Base-by-base conservation (phyloP, 2,113 vertebrate genomes). In the Delphinus delphis region DNA sequence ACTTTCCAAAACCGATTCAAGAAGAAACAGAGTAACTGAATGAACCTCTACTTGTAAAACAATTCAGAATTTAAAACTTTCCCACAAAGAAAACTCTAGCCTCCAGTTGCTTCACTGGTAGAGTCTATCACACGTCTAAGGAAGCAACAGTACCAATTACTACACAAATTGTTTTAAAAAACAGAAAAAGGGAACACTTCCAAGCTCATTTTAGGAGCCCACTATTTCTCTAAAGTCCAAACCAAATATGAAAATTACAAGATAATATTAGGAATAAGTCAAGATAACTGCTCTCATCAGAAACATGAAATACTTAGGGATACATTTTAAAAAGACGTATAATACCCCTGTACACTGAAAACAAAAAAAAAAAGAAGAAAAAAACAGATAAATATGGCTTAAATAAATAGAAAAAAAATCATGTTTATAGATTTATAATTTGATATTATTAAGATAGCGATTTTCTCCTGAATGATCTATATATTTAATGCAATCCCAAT, bases 1-100 rank as follows among this genome's bases (percentile, higher is more conserved):
- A 84, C 33, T 95, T 88, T 80, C 20, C 55, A 96, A 95, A 90
- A 83, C 6, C 23, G 67, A 83, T 47, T 53, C n/a, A 80, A 90
- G 68, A 88, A 82, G 50, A 93, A 65, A 90, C 0, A 23, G 8
- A 65, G 70, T 13, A 36, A 41, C 10, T 77, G 26, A 67, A 83
- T 83, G 65, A 31, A 0, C 3, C 5, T 74, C 41, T 50, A 82
- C 65, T 71, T 87, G 8, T 53, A 91, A 90, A 89, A 73, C 21
- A 87, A 90, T 50, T 93, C 6, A 58, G 25, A 95, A 82, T 70
- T 83, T 0, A 90, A 86, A 89, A 31, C 58, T 62, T 89, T 81
- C 33, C 33, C 36, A 90, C 14, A 68, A 81, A 68, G 53, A 81
- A 55, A 93, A 82, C 36, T 74, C 28, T 1, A 92, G 63, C n/a